A percentile compares a stretch with the other conserved stretches of the same genome.
phyloP scores from a whole-genome alignment of 2,113 vertebrate species.

The Panthera tigris region DNA sequence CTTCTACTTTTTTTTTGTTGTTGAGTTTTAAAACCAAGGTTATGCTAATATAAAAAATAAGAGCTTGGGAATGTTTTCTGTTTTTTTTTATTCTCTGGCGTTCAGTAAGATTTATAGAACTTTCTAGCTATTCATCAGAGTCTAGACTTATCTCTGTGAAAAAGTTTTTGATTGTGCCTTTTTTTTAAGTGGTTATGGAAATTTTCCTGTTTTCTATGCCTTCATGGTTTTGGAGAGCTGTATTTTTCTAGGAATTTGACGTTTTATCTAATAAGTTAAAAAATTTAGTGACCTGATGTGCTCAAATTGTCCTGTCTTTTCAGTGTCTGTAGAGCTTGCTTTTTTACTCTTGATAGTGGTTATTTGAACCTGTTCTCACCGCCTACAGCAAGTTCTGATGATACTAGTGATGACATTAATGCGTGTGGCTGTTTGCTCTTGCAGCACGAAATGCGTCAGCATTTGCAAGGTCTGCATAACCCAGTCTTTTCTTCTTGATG shows the following conservation, averaged over 20 bases:
- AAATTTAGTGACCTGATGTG: not conserved
- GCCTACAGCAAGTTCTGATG: not conserved
- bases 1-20: not conserved
- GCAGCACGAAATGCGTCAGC: not conserved
- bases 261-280: not conserved
- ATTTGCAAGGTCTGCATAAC: not conserved
- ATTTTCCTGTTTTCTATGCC: not conserved
- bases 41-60: not conserved
- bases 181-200: not conserved
- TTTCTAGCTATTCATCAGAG: not conserved
- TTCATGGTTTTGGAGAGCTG: not conserved
- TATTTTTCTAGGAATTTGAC: constrained; percentile 30
- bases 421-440: not conserved
- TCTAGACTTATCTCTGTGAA: not conserved
- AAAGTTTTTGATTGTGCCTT: not conserved
- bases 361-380: not conserved
- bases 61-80: not conserved
- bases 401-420: rapidly evolving
- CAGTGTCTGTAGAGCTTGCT: not conserved
- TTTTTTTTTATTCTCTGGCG: not conserved
- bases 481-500: not conserved
- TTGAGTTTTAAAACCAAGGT: not conserved
- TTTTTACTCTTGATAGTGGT: not conserved
- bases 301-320: not conserved
- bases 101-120: not conserved